Percentiles rank a stretch among this genome's conserved stretches.
These are phyloP conservation scores for Lithobates sylvaticus DNA, from an alignment of 2,797 vertebrate genomes.

Conservation along the genomic window DNA sequence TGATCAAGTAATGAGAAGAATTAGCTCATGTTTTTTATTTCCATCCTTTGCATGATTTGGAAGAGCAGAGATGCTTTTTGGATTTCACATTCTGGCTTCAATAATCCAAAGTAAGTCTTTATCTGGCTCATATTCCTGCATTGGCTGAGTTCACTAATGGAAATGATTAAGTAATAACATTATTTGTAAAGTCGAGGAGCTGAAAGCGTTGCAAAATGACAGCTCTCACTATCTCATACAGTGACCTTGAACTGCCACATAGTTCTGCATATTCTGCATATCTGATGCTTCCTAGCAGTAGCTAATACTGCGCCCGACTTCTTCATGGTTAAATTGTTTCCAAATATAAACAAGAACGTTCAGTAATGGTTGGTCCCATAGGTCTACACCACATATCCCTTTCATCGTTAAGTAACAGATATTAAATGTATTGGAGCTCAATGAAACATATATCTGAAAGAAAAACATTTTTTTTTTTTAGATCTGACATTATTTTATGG, in stretches of 20 bases:
- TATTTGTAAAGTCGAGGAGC: constrained; percentile 26
- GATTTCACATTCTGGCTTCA: constrained; percentile 5
- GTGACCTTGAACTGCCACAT: constrained; percentile 10
- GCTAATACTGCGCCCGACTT: neutral
- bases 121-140: constrained; percentile 20
- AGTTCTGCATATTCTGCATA: neutral
- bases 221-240: constrained; percentile 4
- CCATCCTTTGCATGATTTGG: constrained; percentile 6
- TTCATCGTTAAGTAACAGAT: no score
- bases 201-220: constrained; percentile 8
- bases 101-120: constrained; percentile 14
- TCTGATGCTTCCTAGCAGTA: neutral
- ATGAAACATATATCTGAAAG: neutral
- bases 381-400: neutral
- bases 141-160: constrained; percentile 34
- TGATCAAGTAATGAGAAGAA: neutral
- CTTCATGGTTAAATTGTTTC: neutral
- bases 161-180: constrained; percentile 39
- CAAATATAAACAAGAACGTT: neutral
- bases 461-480: neutral
- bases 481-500: neutral
- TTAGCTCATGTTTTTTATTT: neutral
- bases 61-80: constrained; percentile 21
- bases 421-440: neutral
- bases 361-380: neutral